Base-by-base conservation (phyloP, 2,888 invertebrate species). In the Philaethria dido region DNA sequence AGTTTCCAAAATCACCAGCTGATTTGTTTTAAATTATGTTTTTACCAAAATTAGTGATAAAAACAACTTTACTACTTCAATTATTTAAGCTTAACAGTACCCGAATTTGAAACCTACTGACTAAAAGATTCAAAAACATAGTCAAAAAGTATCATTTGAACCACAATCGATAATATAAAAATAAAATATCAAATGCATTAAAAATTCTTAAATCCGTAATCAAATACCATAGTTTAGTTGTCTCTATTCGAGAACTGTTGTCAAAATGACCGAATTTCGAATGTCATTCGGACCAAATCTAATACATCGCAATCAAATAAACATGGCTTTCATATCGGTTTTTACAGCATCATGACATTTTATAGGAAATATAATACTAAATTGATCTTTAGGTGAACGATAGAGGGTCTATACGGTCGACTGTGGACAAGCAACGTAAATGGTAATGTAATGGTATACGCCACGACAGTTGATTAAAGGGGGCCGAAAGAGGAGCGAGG, bases 381-480 rank as follows among this genome's bases (percentile, higher is more conserved):
- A 47, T 20, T 62, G 3, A 47, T 52, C 69, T 69, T 64, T 75
- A 75, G 64, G 18, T 33, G 57, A 36, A 66, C 25, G 63, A 44
- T 55, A 64, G 75, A 76, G 61, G 66, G 70, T 63, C 69, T 25
- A 59, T n/a, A 45, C 39, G 39, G 11, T 39, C 39, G 39, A 39
- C 39, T 39, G 39, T 39, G 39, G 8, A 8, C 33, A 1, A 33
- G 13, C 39, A 39, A 39, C 11, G 69, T 61, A 71, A 68, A 66
- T 67, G 72, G 75, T 73, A 75, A 73, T 74, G 77, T 77, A 78
- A 87, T 87, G 85, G 87, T 84, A 82, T 81, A 81, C 82, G 83
- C 82, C 83, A 83, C 88, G 92, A 91, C 92, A 92, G 91, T 92
- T 92, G 92, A 92, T 92, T 92, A 92, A 92, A 92, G 85, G 92